phyloP scores from a whole-genome alignment of 2,888 invertebrate species.

The Ormia ochracea region DNA sequence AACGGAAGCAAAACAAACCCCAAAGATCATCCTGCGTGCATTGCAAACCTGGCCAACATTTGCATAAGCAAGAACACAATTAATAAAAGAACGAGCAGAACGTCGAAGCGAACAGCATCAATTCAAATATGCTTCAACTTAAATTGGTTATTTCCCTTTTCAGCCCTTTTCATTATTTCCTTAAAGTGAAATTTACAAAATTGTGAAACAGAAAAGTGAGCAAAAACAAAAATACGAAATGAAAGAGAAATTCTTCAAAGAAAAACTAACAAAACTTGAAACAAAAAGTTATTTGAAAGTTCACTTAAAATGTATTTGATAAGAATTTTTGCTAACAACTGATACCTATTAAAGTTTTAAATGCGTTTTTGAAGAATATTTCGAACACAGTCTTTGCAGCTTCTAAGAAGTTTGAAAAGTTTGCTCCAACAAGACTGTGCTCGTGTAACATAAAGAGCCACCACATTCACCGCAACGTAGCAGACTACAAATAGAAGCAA shows the following conservation, averaged over 20 bases:
- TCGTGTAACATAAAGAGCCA: background rate
- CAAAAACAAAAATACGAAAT: background rate
- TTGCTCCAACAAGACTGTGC: background rate
- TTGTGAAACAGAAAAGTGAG: background rate
- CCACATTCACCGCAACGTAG: background rate
- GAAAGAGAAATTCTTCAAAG: background rate
- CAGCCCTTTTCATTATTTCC: background rate
- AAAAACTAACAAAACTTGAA: background rate
- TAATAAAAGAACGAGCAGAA: background rate
- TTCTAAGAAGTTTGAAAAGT: background rate
- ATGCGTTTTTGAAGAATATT: no score
- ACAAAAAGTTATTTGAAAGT: background rate
- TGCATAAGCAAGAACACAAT: background rate
- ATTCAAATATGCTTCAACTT: slow-evolving; percentile 11
- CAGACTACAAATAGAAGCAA: background rate
- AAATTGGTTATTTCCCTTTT: slow-evolving; percentile 2
- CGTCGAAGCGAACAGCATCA: background rate
- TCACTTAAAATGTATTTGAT: no score
- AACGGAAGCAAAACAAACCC: background rate
- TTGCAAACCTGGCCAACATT: background rate
- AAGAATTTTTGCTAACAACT: slow-evolving; percentile 1
- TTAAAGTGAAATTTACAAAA: background rate
- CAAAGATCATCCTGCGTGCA: background rate
- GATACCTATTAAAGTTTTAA: background rate
- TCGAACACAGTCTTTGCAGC: background rate